Conservation (phyloP, 2,888 invertebrate species). For the Thecocarcelia acutangulata region DNA sequence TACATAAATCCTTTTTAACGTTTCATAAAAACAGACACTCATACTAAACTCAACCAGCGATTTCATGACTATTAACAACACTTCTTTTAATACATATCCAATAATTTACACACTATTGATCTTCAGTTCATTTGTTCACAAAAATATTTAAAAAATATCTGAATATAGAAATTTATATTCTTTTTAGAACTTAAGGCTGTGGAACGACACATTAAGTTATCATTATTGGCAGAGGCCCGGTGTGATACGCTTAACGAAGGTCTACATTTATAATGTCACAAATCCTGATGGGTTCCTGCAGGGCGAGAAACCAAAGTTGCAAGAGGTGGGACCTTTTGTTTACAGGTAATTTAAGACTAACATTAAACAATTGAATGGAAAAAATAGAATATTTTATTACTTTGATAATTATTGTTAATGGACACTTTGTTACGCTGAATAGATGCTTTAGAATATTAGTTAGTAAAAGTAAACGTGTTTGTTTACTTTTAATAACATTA, state of each 20-base stretch:
- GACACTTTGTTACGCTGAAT: constrained; percentile 19
- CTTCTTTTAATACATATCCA: not conserved
- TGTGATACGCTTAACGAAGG: constrained; percentile 90
- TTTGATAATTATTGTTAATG: not conserved
- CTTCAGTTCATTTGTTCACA: not conserved
- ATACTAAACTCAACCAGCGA: not conserved
- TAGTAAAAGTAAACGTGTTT: not conserved
- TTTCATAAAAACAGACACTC: not conserved
- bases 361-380: not conserved
- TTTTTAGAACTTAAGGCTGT: constrained; percentile 89
- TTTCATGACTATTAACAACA: not conserved
- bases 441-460: constrained; percentile 2
- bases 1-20: not conserved
- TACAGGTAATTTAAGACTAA: constrained; percentile 85
- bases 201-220: constrained; percentile 92
- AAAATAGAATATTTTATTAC: not conserved
- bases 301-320: constrained; percentile 90
- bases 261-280: constrained; percentile 94
- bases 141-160: not conserved
- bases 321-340: constrained; percentile 92
- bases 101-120: no score
- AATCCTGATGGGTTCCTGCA: constrained; percentile 90
- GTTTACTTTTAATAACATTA: not conserved
- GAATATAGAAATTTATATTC: not conserved
- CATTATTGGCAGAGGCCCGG: constrained; percentile 95